Conservation (phyloP, 2,113 vertebrate species). For the Chascanopsetta lugubris region DNA sequence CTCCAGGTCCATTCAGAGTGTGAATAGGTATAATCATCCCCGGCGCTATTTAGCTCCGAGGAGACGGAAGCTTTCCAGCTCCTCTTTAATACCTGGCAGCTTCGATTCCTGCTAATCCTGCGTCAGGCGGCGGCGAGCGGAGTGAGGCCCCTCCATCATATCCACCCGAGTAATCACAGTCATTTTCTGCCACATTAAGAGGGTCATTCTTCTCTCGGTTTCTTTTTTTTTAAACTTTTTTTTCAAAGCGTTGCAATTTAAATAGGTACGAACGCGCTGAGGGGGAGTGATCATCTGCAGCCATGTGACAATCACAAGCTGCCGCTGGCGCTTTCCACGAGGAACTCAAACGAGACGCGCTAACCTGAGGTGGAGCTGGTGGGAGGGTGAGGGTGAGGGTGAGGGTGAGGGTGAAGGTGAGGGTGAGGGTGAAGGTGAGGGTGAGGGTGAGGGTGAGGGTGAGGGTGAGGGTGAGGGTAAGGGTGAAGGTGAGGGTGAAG, state of each 20-base stretch:
- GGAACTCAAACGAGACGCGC: too few species aligned
- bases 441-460: too few species aligned
- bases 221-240: constrained; percentile 1
- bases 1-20: constrained; percentile 62
- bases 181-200: constrained; percentile 61
- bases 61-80: constrained; percentile 56
- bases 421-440: too few species aligned
- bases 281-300: constrained; percentile 11
- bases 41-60: constrained; percentile 36
- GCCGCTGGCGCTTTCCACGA: too few species aligned
- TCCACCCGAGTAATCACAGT: constrained; percentile 65
- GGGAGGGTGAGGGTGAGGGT: too few species aligned
- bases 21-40: constrained; percentile 71
- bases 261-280: constrained; percentile 14
- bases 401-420: too few species aligned
- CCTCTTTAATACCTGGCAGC: constrained; percentile 69
- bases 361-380: constrained; percentile 8
- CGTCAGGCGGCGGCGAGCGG: constrained; percentile 27
- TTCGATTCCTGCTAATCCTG: constrained; percentile 57
- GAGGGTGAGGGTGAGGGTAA: too few species aligned
- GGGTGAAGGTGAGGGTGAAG: too few species aligned
- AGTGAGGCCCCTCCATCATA: constrained; percentile 43
- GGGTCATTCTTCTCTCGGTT: too few species aligned
- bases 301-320: constrained; percentile 44
- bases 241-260: constrained; percentile 12